Evolutionary conservation across 2,113 vertebrate genomes (phyloP), one percentile per base, ranked within the genome.

Genomic region (Saccopteryx bilineata): DNA sequence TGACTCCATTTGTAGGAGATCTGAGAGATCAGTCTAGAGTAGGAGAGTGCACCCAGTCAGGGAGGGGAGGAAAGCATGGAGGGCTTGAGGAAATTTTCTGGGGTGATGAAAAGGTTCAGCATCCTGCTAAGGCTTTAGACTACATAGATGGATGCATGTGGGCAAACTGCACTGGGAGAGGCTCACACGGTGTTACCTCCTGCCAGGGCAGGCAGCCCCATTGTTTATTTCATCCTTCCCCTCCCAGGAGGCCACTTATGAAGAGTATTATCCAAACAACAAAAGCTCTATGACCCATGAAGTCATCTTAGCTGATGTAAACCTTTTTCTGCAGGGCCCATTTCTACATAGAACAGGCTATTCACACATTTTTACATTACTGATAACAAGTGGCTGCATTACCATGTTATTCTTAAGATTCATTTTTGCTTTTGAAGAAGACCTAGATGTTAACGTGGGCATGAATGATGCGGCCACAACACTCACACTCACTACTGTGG

Each of bases 401-500:
- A 71, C 9, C 68, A n/a, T 28, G 52, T 83, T 46, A 69, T 75
- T 72, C 71, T 66, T 60, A 75, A 75, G 79, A 79, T 72, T 90
- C 26, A 9, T 60, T 90, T 81, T 66, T 63, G 21, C n/a, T 63
- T 80, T 84, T 19, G 72, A 91, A 87, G 19, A 82, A 52, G 60
- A 48, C 28, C n/a, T 12, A 9, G 21, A 58, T 6, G 0, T 31
- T 56, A n/a, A 54, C 0, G 0, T 28, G 65, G 6, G 5, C 15
- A 1, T 74, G 56, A 33, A 60, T 13, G 21, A 28, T 5, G 10
- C 28, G 21, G 12, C 15, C 19, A 39, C 17, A 24, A 54, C 54
- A 17, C n/a, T 68, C 52, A 54, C 54, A 17, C n/a, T 68, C 52
- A 52, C 54, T 15, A 54, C 65, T 31, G 52, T 61, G 26, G 15